Percentiles rank a stretch among this genome's conserved stretches.
Conservation (phyloP, 2,888 invertebrate genomes). For the Lepeophtheirus nordmannii region DNA sequence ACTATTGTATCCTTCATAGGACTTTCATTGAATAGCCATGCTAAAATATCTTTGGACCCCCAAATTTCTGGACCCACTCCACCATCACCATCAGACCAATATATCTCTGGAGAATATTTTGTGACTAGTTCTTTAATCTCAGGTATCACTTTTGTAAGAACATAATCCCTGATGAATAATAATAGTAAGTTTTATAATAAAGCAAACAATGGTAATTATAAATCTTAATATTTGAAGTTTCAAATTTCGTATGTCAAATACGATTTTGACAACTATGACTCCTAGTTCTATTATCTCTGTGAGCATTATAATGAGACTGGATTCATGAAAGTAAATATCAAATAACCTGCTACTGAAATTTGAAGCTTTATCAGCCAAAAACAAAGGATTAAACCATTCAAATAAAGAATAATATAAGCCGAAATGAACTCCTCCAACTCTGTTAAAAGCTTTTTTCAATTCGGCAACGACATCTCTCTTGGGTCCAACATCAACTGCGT, state of each 20-base stretch:
- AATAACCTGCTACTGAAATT: constrained; percentile 26
- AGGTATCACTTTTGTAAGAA: constrained; percentile 45
- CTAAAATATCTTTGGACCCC: constrained; percentile 61
- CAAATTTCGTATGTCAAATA: too few relatives aligned
- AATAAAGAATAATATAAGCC: constrained; percentile 39
- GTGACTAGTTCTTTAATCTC: constrained; percentile 55
- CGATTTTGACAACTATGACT: too few relatives aligned
- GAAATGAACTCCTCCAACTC: constrained; percentile 26
- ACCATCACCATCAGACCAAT: constrained; percentile 69
- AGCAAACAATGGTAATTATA: neutral
- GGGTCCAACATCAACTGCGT: constrained; percentile 53
- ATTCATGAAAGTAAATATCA: constrained; percentile 2
- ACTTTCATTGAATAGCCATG: constrained; percentile 87
- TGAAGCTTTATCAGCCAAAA: constrained; percentile 43
- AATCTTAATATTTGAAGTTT: too few relatives aligned
- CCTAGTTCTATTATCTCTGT: too few relatives aligned
- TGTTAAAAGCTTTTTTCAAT: constrained; percentile 26
- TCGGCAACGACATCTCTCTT: constrained; percentile 24
- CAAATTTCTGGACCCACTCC: constrained; percentile 46
- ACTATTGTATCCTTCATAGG: constrained; percentile 74
- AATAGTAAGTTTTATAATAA: neutral
- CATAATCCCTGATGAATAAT: neutral
- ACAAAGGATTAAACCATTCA: constrained; percentile 76
- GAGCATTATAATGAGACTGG: too few relatives aligned
- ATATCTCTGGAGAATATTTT: constrained; percentile 46